A percentile compares a stretch with the other conserved stretches of the same genome.
Evolutionary conservation across 2,797 vertebrate genomes (phyloP).

Genomic region (Chrysolophus pictus): DNA sequence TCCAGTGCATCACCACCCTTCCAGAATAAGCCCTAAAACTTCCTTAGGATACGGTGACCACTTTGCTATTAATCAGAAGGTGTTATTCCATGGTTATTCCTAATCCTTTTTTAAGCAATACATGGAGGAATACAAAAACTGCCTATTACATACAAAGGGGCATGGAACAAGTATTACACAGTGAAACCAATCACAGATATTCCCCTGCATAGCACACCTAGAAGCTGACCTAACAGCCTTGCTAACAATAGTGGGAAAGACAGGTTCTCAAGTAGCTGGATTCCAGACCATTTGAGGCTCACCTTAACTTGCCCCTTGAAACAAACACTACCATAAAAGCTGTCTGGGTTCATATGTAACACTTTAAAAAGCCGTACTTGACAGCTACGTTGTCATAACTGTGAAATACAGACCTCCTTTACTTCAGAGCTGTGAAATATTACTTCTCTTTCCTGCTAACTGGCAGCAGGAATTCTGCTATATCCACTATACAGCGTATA

Average conservation of each 20-base stretch:
- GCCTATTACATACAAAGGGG: accelerated
- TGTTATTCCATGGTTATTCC: background rate
- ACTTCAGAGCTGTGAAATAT: slow-evolving; percentile 30
- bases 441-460: slow-evolving; percentile 32
- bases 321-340: slow-evolving; percentile 36
- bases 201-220: background rate
- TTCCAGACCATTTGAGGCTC: background rate
- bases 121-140: background rate
- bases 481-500: background rate
- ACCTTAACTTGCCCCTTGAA: slow-evolving; percentile 42
- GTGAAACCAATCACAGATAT: background rate
- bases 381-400: slow-evolving; percentile 48
- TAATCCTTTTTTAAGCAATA: background rate
- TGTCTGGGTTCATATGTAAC: slow-evolving; percentile 34
- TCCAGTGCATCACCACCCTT: background rate
- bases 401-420: slow-evolving; percentile 37
- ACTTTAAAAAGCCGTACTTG: slow-evolving; percentile 20
- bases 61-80: background rate
- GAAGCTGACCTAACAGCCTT: background rate
- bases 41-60: background rate
- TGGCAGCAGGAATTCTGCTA: slow-evolving; percentile 45
- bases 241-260: background rate
- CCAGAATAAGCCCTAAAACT: background rate
- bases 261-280: slow-evolving; percentile 29
- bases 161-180: accelerated